Evolutionary conservation across 2,113 vertebrate genomes (phyloP), one percentile per base, ranked within the genome.

Genomic region (Heterochromis multidens): DNA sequence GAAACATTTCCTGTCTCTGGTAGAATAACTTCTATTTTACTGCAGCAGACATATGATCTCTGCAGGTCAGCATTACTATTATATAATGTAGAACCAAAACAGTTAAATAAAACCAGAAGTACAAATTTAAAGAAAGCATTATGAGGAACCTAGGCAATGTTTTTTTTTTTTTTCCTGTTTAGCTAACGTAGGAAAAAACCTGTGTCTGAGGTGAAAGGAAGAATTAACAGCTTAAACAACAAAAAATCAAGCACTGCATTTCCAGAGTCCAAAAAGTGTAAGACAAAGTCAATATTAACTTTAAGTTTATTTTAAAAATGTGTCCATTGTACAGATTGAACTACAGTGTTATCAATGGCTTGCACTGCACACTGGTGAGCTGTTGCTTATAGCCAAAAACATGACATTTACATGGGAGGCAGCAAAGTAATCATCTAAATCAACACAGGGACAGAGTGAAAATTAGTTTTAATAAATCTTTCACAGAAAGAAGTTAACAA

Each of bases 401-500:
- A 80, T 11, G 29, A 27, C 9, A 35, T 62, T 80, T 56, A 74
- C 56, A 70, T 43, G 29, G 33, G 23, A 77, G 21, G 13, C 23
- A 85, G 33, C 27, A 49, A 80, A 80, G 19, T 62, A 40, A 49
- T 52, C 27, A 52, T 74, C 17, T 12, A 59, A 80, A 67, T 85
- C 77, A 88, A 88, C 40, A 89, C 35, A 89, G 43, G 77, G 77
- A 56, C n/a, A 59, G 21, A 88, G 60, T 85, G 63, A 59, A 86
- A 90, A 91, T 58, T 83, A 87, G 16, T 31, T 88, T 83, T 31
- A 70, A 74, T 70, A n/a, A 17, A 92, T 96, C 96, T 96, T 96
- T 96, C 95, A 95, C 88, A 94, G 96, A 96, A 96, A 96, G 95
- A 95, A 95, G 61, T 27, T 82, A 43, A 74, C 76, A 60, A 85